These are phyloP conservation scores for Platyscapa corneri DNA, from an alignment of 1,140 invertebrate genomes.

Conservation along the genomic window DNA sequence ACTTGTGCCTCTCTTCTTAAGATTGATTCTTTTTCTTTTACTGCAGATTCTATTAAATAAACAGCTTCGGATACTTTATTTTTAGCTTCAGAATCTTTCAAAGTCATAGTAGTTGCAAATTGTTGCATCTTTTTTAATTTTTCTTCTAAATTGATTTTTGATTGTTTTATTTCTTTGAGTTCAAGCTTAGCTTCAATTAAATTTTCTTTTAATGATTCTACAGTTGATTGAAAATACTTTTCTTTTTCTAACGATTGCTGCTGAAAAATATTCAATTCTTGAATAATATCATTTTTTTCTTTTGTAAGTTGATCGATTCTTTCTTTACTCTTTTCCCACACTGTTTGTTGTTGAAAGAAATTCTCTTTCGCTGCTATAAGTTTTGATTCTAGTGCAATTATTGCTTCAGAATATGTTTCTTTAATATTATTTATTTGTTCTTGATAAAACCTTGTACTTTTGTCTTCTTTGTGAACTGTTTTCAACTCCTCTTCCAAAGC, in stretches of 20 bases:
- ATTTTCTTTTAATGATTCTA: constrained; percentile 61
- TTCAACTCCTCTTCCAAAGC: constrained; percentile 76
- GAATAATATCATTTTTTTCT: constrained; percentile 61
- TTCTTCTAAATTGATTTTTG: constrained; percentile 60
- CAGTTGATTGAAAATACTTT: constrained; percentile 56
- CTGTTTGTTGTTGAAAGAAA: constrained; percentile 66
- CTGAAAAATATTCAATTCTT: constrained; percentile 56
- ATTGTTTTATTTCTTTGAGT: constrained; percentile 55
- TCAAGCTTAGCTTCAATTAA: constrained; percentile 59
- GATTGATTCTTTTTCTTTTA: constrained; percentile 72
- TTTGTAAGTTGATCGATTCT: constrained; percentile 61
- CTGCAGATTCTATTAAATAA: constrained; percentile 72
- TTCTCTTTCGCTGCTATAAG: constrained; percentile 66
- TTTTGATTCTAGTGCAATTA: constrained; percentile 69
- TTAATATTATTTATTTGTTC: constrained; percentile 66
- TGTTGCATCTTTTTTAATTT: constrained; percentile 61
- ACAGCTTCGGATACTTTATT: constrained; percentile 74
- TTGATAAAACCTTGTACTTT: constrained; percentile 62
- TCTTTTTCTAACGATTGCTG: constrained; percentile 61
- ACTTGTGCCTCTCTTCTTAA: constrained; percentile 73
- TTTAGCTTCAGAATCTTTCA: constrained; percentile 65
- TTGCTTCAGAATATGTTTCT: constrained; percentile 70
- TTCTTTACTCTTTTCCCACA: constrained; percentile 63
- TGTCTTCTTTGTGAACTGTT: constrained; percentile 67
- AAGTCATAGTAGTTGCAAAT: constrained; percentile 54